A percentile compares a stretch with the other conserved stretches of the same genome.
Conservation (phyloP, 2,888 invertebrate species). For the Nemotelus nigrinus region DNA sequence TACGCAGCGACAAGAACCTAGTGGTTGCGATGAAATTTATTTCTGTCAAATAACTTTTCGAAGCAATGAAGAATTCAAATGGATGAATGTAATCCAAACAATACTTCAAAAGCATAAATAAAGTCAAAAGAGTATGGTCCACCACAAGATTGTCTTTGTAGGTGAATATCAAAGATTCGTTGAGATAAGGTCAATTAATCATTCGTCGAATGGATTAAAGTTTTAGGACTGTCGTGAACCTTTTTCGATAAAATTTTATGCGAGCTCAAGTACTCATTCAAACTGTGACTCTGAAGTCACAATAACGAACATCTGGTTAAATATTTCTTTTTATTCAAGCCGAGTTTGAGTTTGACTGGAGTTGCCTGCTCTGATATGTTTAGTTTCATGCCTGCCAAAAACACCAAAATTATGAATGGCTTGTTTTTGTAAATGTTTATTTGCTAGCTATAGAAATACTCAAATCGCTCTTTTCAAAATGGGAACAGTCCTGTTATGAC, state of each 20-base stretch:
- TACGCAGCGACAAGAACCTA: not conserved
- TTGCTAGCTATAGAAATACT: too few relatives aligned
- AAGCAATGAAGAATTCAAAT: conserved; percentile 38
- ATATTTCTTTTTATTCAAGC: not conserved
- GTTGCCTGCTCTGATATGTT: too few relatives aligned
- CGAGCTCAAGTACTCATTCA: conserved; percentile 19
- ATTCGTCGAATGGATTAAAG: conserved; percentile 38
- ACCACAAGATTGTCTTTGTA: conserved; percentile 31
- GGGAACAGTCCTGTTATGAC: too few relatives aligned
- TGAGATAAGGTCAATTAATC: conserved; percentile 42
- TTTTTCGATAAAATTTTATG: conserved; percentile 18
- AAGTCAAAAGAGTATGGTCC: conserved; percentile 4
- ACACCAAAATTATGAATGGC: too few relatives aligned
- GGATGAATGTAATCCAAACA: conserved; percentile 40
- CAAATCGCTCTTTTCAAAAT: too few relatives aligned
- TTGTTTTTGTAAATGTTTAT: too few relatives aligned
- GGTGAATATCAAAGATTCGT: conserved; percentile 38
- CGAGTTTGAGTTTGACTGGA: too few relatives aligned
- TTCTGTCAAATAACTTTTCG: conserved; percentile 30
- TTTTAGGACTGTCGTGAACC: conserved; percentile 8
- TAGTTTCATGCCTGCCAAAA: too few relatives aligned
- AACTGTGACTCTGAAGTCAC: conserved; percentile 22
- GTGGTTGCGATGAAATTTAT: conserved; percentile 27
- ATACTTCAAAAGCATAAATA: conserved; percentile 27
- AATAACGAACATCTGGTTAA: conserved; percentile 27